Evolutionary conservation across 2,888 invertebrate species (phyloP), one percentile per base, ranked within the genome.

Genomic region (Rutpela maculata): DNA sequence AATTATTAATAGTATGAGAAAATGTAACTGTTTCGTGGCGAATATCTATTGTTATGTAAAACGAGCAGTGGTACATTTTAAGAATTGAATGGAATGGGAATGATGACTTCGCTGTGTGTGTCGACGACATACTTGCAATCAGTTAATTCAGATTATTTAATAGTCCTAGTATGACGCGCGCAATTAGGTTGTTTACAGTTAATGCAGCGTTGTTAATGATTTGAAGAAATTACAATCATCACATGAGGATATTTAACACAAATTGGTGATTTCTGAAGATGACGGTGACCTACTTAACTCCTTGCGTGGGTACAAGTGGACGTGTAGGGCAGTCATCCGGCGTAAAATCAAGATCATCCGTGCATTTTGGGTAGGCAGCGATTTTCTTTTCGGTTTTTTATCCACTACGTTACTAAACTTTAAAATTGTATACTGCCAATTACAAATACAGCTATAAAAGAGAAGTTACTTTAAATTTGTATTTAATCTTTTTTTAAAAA

Each of bases 131-230:
- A 22, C 18, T 10, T 22, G 31, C 31, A 19, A 59, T 59, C 59
- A 1, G 19, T 22, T 22, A 22, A 59, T 59, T 59, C 22, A 59
- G 19, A 59, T 59, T 59, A 59, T 59, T 59, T 59, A 59, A 59
- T 59, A 15, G 22, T 22, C 22, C 7, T 59, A 10, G 22, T 59
- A 19, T 22, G 59, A 59, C 22, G 22, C 59, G 9, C 7, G 22
- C 19, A 19, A 59, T 59, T 59, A 59, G 59, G 22, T 12, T 59
- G 59, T 59, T 59, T 59, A 59, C 59, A 19, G 59, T 59, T 59
- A 59, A 59, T 59, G 22, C 59, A 7, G 7, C 59, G 22, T 19
- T 12, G 19, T 59, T 59, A 22, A 59, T 59, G 59, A 22, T 59
- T 22, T 19, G 59, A 7, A 22, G 17, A 18, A 22, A 22, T 59